Base-by-base conservation (phyloP, 1,140 invertebrate species). In the Paracyclopina nana region DNA sequence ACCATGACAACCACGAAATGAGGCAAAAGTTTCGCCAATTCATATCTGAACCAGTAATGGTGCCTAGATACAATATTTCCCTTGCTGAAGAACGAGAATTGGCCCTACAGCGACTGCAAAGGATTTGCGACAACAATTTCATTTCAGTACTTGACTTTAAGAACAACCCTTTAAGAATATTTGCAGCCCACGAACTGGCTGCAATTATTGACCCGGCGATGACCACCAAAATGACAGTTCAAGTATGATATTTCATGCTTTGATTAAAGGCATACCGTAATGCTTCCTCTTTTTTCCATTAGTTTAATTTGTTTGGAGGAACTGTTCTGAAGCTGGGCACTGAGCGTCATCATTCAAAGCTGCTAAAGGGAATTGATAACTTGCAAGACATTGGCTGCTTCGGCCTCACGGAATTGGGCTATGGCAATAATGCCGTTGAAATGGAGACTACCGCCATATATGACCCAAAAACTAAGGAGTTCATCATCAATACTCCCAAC, bases 211-310 rank as follows among this genome's bases (percentile, higher is more conserved):
- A 64, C 45, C 60, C 62, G 16, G 57, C 60, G n/a, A 64, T 61
- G 59, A 55, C 61, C 1, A 63, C 61, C 2, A 64, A 64, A 53
- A 62, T 64, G 63, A 64, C 62, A n/a, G 62, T 64, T 26, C 62
- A 64, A 58, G n/a, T n/a, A n/a, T n/a, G n/a, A n/a, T n/a, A n/a
- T n/a, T n/a, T n/a, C n/a, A n/a, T n/a, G n/a, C n/a, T n/a, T n/a
- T n/a, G n/a, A n/a, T n/a, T n/a, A n/a, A n/a, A n/a, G n/a, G n/a
- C n/a, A n/a, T n/a, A n/a, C n/a, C n/a, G n/a, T n/a, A n/a, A n/a
- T n/a, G n/a, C n/a, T n/a, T n/a, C n/a, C n/a, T n/a, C n/a, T n/a
- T n/a, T n/a, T n/a, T n/a, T n/a, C n/a, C n/a, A n/a, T n/a, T n/a
- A n/a, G n/a, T 64, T 64, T 31, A 64, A 64, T 46, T 54, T 64